Percentiles rank a stretch among this genome's conserved stretches.
Conservation (phyloP, 1,140 invertebrate species). For the Zaprionus ghesquierei region DNA sequence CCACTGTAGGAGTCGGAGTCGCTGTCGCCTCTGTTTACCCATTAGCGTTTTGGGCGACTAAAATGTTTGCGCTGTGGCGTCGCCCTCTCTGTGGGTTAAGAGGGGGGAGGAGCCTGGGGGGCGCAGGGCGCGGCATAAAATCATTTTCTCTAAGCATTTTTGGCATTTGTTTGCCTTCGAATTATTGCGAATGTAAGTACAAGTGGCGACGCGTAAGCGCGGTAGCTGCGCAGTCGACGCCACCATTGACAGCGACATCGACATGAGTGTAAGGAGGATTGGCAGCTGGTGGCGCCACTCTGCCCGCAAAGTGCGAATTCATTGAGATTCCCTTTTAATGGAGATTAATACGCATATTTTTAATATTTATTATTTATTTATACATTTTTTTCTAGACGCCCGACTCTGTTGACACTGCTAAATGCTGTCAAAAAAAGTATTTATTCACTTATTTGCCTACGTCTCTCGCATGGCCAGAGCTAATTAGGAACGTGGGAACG, state of each 20-base stretch:
- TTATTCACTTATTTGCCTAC: slow-evolving; percentile 41
- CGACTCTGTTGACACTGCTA: slow-evolving; percentile 70
- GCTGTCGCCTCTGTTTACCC: slow-evolving; percentile 57
- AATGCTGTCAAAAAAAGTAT: slow-evolving; percentile 73
- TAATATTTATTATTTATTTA: slow-evolving; percentile 21
- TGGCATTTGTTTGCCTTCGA: slow-evolving; percentile 53
- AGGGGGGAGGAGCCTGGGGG: background rate
- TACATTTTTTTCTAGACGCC: slow-evolving; percentile 14
- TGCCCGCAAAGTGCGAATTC: slow-evolving; percentile 56
- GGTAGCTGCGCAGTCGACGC: slow-evolving; percentile 22
- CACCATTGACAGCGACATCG: background rate
- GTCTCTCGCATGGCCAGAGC: slow-evolving; percentile 23
- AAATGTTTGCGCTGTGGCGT: slow-evolving; percentile 68
- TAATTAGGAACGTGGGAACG: slow-evolving; percentile 74
- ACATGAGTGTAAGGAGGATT: background rate
- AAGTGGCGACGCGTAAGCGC: slow-evolving; percentile 32
- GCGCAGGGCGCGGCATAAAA: slow-evolving; percentile 20
- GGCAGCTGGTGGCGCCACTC: slow-evolving; percentile 57
- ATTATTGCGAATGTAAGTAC: slow-evolving; percentile 54
- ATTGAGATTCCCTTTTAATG: slow-evolving; percentile 81
- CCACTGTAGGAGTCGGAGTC: background rate
- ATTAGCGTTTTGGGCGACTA: slow-evolving; percentile 75
- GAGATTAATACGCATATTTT: slow-evolving; percentile 66
- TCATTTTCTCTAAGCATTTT: slow-evolving; percentile 54
- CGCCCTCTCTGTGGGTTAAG: slow-evolving; percentile 28